A percentile compares a stretch with the other conserved stretches of the same genome.
These are phyloP conservation scores for Capitulum mitella DNA, from an alignment of 2,888 invertebrate species.

Conservation along the genomic window DNA sequence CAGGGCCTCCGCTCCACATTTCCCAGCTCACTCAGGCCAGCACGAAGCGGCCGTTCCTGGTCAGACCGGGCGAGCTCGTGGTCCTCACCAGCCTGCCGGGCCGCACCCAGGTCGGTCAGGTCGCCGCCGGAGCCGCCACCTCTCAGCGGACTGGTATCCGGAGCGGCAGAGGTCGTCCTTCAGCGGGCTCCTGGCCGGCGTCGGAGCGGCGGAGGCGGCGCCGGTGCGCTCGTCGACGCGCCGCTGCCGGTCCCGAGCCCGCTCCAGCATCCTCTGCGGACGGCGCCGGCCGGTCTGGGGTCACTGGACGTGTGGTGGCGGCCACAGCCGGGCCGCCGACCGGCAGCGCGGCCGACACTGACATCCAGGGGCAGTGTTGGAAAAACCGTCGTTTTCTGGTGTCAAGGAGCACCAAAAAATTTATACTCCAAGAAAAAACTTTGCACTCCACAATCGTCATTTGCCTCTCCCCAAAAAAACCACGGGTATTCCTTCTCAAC, in stretches of 20 bases:
- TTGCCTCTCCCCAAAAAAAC: too few species aligned
- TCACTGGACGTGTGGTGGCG: neutral
- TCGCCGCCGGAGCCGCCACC: neutral
- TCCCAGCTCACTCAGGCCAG: neutral
- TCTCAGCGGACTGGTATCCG: too few species aligned
- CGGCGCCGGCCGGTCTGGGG: neutral
- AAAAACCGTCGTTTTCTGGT: too few species aligned
- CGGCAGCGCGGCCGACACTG: neutral
- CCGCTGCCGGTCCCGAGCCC: neutral
- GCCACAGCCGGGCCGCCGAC: neutral
- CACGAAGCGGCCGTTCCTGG: neutral
- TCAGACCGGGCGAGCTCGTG: neutral
- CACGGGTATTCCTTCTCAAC: too few species aligned
- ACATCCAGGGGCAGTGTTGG: neutral
- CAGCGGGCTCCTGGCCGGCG: neutral
- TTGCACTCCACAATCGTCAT: too few species aligned
- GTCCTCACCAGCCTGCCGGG: neutral
- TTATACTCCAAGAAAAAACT: too few species aligned
- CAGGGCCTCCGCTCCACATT: neutral
- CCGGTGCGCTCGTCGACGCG: neutral
- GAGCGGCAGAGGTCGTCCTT: too few species aligned
- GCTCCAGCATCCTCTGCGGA: conserved; percentile 13
- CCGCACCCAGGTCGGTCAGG: neutral
- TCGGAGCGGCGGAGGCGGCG: neutral
- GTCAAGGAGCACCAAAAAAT: too few species aligned